A percentile compares a stretch with the other conserved stretches of the same genome.
Evolutionary conservation across 2,888 invertebrate genomes (phyloP).

Genomic region (Aleiodes alternator): DNA sequence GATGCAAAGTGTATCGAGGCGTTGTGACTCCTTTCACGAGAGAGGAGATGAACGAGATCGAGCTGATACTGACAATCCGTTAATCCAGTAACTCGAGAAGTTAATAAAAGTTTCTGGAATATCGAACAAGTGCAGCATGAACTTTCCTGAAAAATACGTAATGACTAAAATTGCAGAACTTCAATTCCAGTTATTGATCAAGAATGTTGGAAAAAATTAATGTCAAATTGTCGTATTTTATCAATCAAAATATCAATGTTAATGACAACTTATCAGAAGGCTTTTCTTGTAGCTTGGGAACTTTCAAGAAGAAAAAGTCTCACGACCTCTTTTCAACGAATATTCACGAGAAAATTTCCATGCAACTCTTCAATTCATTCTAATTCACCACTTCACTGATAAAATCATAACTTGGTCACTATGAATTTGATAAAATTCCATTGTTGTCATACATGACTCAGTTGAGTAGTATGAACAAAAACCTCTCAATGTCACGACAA

Average conservation of each 20-base stretch:
- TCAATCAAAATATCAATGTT: too few relatives aligned
- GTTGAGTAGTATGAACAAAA: conserved; percentile 5
- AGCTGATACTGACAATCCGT: not conserved
- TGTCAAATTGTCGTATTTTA: too few relatives aligned
- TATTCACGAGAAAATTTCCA: too few relatives aligned
- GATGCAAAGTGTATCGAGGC: not conserved
- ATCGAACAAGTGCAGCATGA: conserved; percentile 2
- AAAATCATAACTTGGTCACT: not conserved
- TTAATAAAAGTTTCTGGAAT: conserved; percentile 16
- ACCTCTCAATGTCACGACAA: not conserved
- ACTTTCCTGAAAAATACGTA: not conserved
- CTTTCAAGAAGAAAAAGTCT: too few relatives aligned
- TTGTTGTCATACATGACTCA: not conserved
- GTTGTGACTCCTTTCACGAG: not conserved
- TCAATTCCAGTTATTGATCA: too few relatives aligned
- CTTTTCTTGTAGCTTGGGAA: too few relatives aligned
- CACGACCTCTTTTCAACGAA: too few relatives aligned
- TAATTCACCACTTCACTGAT: too few relatives aligned
- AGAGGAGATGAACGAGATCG: not conserved
- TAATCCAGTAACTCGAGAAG: conserved; percentile 3
- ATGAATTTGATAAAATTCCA: not conserved
- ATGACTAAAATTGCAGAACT: too few relatives aligned
- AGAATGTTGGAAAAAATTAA: too few relatives aligned
- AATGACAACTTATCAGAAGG: too few relatives aligned
- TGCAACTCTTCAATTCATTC: too few relatives aligned